Evolutionary conservation across 2,888 invertebrate genomes (phyloP), one percentile per base, ranked within the genome.

Genomic region (Epistrophe eligans): DNA sequence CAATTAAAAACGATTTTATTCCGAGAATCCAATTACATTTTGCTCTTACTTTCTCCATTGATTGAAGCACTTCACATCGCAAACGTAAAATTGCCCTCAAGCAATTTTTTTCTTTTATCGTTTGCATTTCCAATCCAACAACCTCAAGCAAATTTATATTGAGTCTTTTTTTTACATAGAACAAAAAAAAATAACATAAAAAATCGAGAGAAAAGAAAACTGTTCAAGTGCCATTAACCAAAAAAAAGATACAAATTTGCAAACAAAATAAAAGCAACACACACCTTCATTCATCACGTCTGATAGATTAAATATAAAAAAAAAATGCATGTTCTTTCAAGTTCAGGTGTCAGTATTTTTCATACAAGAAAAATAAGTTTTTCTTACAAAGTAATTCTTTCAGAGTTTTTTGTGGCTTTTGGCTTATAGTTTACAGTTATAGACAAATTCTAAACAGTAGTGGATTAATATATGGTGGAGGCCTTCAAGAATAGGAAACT

Each of bases 301-400:
- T 48, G 81, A 73, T 73, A 71, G 73, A 81, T 77, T 81, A 50
- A 77, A 85, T 85, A 57, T 64, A 70, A 82, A 73, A 67, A 28
- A 17, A 70, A 82, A 73, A 67, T 28, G 17, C 67, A 67, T 35
- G 19, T 67, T 24, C 35, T 67, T 48, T 28, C 50, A 52, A 67
- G 67, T 67, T 67, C 38, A 52, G 38, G 67, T 67, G 67, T 38
- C 17, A 50, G 50, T 38, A n/a, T 64, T 15, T 62, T 24, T 24
- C 24, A 24, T 9, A 19, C 50, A 35, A 50, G n/a, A 32, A 5
- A 43, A 43, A 38, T 15, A 35, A 6, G 7, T 66, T 35, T 32
- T 7, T n/a, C 9, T 7, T 43, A 40, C 15, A 45, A 43, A 43
- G 19, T 43, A 13, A 6, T 38, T 60, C 35, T 13, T 28, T 24